Conservation (phyloP, 2,113 vertebrate species). For the Ancistrus triradiatus region DNA sequence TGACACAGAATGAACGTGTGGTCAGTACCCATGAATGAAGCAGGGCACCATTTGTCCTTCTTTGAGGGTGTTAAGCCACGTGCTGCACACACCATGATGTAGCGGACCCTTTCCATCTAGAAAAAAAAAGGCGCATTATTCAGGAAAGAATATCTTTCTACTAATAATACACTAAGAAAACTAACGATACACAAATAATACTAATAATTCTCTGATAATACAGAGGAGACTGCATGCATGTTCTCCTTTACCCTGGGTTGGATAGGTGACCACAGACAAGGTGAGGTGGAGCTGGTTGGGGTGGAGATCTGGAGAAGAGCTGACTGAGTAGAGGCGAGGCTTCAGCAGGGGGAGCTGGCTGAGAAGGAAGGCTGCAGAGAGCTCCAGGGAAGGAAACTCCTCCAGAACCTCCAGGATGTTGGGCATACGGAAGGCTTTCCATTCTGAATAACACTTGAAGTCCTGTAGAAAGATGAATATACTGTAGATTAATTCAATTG, state of each 20-base stretch:
- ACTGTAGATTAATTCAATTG: too few species aligned
- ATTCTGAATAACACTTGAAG: conserved; percentile 68
- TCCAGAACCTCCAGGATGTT: conserved; percentile 77
- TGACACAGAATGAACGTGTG: not conserved
- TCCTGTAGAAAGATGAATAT: conserved; percentile 56
- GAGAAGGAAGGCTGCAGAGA: conserved; percentile 72
- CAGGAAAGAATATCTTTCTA: too few species aligned
- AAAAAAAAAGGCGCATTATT: too few species aligned
- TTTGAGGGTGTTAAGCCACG: conserved; percentile 70
- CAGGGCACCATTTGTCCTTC: conserved; percentile 65
- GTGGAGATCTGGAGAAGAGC: conserved; percentile 70
- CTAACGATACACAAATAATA: too few species aligned
- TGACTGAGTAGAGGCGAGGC: conserved; percentile 81
- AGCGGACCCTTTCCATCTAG: conserved; percentile 75
- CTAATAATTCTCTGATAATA: not conserved
- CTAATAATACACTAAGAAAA: too few species aligned
- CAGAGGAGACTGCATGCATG: not conserved
- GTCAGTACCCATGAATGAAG: conserved; percentile 72
- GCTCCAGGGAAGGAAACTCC: conserved; percentile 72
- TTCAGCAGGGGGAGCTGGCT: conserved; percentile 77
- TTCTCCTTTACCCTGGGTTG: conserved; percentile 65
- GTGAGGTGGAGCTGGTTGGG: conserved; percentile 77
- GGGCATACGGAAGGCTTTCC: conserved; percentile 72
- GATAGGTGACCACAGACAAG: conserved; percentile 72
- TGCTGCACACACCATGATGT: conserved; percentile 80